A percentile compares a stretch with the other conserved stretches of the same genome.
Evolutionary conservation across 2,888 invertebrate genomes (phyloP).

Genomic region (Gymnocheta viridis): DNA sequence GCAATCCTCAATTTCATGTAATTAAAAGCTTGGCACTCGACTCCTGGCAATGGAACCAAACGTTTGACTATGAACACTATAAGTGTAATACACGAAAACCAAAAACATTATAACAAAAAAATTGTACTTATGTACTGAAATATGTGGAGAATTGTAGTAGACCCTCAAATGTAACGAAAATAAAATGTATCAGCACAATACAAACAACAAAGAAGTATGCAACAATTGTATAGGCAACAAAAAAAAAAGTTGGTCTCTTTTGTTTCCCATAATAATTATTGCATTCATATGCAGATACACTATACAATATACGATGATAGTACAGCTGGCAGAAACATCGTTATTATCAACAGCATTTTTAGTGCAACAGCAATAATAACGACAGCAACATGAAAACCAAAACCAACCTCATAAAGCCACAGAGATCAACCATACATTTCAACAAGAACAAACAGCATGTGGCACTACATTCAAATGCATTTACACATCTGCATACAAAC

Average conservation of each 20-base stretch:
- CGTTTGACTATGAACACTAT: neutral
- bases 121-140: constrained; percentile 29
- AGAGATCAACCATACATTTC: constrained; percentile 59
- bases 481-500: neutral
- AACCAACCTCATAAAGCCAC: constrained; percentile 61
- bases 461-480: constrained; percentile 31
- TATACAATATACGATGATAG: neutral
- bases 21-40: constrained; percentile 33
- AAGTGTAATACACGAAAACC: constrained; percentile 27
- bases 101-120: constrained; percentile 22
- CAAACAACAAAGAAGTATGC: constrained; percentile 1
- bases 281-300: constrained; percentile 33
- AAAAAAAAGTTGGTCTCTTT: constrained; percentile 1
- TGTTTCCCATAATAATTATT: constrained; percentile 46
- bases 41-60: neutral
- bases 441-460: constrained; percentile 55
- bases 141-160: neutral
- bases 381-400: constrained; percentile 60
- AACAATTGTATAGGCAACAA: constrained; percentile 36
- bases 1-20: neutral
- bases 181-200: neutral
- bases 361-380: constrained; percentile 65
- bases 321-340: constrained; percentile 72
- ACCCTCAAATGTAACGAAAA: neutral
- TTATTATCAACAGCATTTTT: constrained; percentile 67